Base-by-base conservation (phyloP, 2,113 vertebrate genomes). In the Rana temporaria region DNA sequence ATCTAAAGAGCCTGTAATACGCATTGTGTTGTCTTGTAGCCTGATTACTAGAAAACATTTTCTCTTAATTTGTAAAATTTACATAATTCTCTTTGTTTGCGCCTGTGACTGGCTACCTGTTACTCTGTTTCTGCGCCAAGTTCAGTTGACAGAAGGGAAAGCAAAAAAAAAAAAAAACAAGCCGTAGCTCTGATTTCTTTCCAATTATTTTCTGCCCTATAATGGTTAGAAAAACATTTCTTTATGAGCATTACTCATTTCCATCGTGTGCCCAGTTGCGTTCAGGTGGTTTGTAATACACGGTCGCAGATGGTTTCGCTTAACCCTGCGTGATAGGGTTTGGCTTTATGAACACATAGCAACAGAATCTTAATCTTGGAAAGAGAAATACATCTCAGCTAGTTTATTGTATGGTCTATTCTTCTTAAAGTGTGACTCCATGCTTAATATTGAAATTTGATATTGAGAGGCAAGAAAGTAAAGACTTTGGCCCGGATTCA, bases 1-100 rank as follows among this genome's bases (percentile, higher is more conserved):
- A 81, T 85, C 84, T 86, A 26, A 67, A 66, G 77, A 48, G 55
- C 0, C 0, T 82, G 68, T 84, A 85, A 89, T 87, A 72, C 68
- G 82, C 79, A 30, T 69, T 84, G 56, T 84, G 74, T 82, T 67
- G 53, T 59, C 74, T 85, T 85, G 85, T 6, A 69, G 42, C 48
- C 24, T 75, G 71, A 76, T 76, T 68, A 63, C 42, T 76, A 4
- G 32, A 68, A 62, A 16, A 19, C 20, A 65, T 68, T 75, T 53
- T 74, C 24, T 72, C 7, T 17, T 71, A 22, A 76, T 79, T 79
- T 67, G 34, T 20, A 20, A 80, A 71, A 80, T 70, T 80, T 62
- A 64, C 57, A 81, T 81, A 72, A 72, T 72, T 81, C 15, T 81
- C 59, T 72, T 64, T 72, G 24, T 81, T 63, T 71, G 22, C 1